Base-by-base conservation (phyloP, 2,888 invertebrate species). In the Myopa tessellatipennis region DNA sequence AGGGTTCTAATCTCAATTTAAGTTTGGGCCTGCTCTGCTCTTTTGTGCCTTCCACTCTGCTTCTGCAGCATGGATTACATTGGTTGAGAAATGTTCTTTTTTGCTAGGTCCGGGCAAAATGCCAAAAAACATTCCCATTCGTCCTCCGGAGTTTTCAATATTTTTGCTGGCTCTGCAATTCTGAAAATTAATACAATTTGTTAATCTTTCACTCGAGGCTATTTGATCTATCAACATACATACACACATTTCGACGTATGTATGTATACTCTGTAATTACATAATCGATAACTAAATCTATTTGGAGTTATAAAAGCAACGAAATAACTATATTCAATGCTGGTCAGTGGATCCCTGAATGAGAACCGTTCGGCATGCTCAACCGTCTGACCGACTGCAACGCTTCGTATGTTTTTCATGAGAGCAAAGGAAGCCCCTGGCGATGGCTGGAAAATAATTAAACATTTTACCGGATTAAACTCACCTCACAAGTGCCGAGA, bases 381-480 rank as follows among this genome's bases (percentile, higher is more conserved):
- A 10, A 60, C 26, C 60, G 7, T n/a, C 26, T 60, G 7, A 10
- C 50, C 8, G 50, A 10, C 50, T 16, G 60, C 26, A 26, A 26
- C 2, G 12, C 60, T 63, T 82, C 84, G 84, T 85, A 85, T 84
- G 67, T 68, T 40, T 84, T 84, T 84, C 84, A 83, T 84, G 5
- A 26, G 7, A 26, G 7, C 12, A 18, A 63, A 74, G 82, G 82
- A 84, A 82, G 80, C 78, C 81, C 85, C 82, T 80, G 75, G 75
- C 80, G 83, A 84, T 82, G 81, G 83, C 85, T 84, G 85, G 85
- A 84, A 85, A 84, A 84, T 85, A 85, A 85, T 85, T 86, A 84
- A 84, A 85, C 83, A 85, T 85, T 85, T 85, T 85, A 84, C 60
- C 84, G 85, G 85, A 85, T 85, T 85, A 85, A 85, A 85, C 83